Evolutionary conservation across 2,797 vertebrate genomes (phyloP), one percentile per base, ranked within the genome.

Genomic region (Melopsittacus undulatus): DNA sequence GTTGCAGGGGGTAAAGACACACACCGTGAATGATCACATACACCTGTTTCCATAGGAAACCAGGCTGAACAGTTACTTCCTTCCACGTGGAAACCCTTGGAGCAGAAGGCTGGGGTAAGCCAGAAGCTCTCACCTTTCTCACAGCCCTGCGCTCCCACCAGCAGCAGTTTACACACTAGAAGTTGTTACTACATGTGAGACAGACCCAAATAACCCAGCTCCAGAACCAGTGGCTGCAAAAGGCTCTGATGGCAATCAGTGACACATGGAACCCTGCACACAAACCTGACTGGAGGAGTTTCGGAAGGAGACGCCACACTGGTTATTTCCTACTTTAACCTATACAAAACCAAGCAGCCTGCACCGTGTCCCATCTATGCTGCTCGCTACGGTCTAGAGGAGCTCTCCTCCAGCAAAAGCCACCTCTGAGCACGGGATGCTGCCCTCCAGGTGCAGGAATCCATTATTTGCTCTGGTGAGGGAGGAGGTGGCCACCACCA

Each of bases 31-130:
- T 88, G 83, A 78, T 69, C 70, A 74, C 4, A 2, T 81, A 68
- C 56, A 66, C 94, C 94, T 61, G 87, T 95, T 95, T 95, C 91
- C 94, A 95, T 88, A 90, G 85, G 94, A 87, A 94, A 89, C 75
- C 83, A 79, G 82, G 83, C 85, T 87, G 52, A 92, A 84, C 74
- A 54, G 83, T 80, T 87, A 62, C 76, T 80, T 81, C 74, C 84
- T 94, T 87, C 79, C 62, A 83, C 21, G 0, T 34, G 54, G 79
- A 82, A 76, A 91, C 77, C 69, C 36, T 76, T 57, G 36, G 46
- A 76, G 67, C 63, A n/a, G 40, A 91, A 63, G 63, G 54, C 49
- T 63, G 68, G 70, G 66, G 51, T 74, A 45, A 68, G 57, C 67
- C 43, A 34, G 21, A 34, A 91, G 73, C 82, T 70, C 21, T 4